Conservation (phyloP, 2,797 vertebrate species). For the Zenarchopterus dispar region DNA sequence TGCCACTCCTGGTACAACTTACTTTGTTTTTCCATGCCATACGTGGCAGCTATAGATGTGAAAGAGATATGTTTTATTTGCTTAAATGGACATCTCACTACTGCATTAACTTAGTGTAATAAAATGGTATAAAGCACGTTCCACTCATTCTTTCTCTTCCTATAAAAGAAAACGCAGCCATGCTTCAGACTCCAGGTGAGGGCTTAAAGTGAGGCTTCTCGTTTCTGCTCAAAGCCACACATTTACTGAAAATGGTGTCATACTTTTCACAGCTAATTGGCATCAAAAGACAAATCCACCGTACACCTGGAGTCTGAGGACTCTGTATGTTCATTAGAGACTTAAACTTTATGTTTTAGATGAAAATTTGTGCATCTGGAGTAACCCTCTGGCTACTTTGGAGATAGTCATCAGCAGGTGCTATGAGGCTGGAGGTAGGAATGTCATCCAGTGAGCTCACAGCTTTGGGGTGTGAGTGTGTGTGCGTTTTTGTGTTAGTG, state of each 20-base stretch:
- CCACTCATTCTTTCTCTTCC: constrained; percentile 3
- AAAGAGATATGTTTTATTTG: background rate
- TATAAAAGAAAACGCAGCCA: constrained; percentile 1
- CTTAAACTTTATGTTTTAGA: constrained; percentile 25
- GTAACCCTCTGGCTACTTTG: constrained; percentile 47
- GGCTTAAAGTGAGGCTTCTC: constrained; percentile 33
- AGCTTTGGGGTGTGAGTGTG: constrained; percentile 22
- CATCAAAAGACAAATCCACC: constrained; percentile 58
- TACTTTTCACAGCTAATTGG: constrained; percentile 43
- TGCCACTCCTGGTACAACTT: background rate
- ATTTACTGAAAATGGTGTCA: constrained; percentile 44
- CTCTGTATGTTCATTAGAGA: constrained; percentile 3
- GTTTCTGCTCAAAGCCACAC: constrained; percentile 50
- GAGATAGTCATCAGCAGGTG: constrained; percentile 37
- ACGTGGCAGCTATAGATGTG: no score
- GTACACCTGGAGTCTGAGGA: constrained; percentile 23
- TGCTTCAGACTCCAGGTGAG: constrained; percentile 25
- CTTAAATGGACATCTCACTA: background rate
- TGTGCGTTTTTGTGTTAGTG: constrained; percentile 24
- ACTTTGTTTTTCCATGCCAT: background rate
- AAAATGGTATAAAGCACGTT: background rate
- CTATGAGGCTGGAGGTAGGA: constrained; percentile 39
- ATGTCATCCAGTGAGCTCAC: constrained; percentile 44
- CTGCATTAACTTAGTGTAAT: background rate
- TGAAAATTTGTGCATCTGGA: constrained; percentile 30